Evolutionary conservation across 2,113 vertebrate genomes (phyloP).

Genomic region (Oreocharis arfaki): DNA sequence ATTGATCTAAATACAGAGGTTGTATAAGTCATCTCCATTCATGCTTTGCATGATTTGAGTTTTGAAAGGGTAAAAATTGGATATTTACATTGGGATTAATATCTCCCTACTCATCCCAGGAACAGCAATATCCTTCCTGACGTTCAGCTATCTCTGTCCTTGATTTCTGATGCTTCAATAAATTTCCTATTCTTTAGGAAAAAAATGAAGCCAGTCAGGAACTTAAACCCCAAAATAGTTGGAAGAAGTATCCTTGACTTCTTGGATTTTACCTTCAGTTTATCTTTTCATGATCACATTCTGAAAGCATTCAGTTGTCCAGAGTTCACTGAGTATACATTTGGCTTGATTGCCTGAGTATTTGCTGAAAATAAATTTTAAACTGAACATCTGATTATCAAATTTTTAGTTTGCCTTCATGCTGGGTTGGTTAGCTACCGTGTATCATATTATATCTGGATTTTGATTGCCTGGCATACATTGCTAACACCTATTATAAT

Average conservation of each 20-base stretch:
- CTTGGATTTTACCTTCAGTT: background rate
- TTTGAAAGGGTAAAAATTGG: background rate
- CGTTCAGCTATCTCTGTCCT: background rate
- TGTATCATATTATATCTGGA: background rate
- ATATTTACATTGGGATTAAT: background rate
- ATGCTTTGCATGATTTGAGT: background rate
- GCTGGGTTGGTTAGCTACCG: constrained; percentile 39
- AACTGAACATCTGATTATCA: constrained; percentile 47
- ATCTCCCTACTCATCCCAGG: background rate
- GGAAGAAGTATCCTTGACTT: background rate
- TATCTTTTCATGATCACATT: background rate
- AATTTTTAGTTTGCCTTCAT: constrained; percentile 15
- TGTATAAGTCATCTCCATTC: background rate
- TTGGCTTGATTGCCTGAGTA: constrained; percentile 16
- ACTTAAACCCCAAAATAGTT: background rate
- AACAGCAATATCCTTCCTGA: background rate
- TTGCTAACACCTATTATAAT: constrained; percentile 38
- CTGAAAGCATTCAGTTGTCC: background rate
- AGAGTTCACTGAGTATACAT: background rate
- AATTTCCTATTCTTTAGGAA: background rate
- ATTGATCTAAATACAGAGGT: background rate
- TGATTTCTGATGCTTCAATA: background rate
- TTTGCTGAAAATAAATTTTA: constrained; percentile 27
- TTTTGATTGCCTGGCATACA: constrained; percentile 52
- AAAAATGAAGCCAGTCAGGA: background rate